Base-by-base conservation (phyloP, 2,113 vertebrate genomes). In the Syngnathus scovelli region DNA sequence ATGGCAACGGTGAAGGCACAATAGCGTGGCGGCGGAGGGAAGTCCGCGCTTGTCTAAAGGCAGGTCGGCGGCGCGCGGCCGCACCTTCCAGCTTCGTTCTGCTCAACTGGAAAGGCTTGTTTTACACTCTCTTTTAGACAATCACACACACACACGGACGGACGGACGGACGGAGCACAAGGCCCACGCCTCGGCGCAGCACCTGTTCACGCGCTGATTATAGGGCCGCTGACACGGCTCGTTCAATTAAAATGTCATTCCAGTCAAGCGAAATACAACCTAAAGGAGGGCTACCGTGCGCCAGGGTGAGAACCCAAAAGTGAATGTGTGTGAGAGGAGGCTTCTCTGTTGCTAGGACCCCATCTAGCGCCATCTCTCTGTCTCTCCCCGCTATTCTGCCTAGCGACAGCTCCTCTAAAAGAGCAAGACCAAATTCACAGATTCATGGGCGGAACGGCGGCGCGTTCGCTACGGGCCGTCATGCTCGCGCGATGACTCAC, bases 91-190 rank as follows among this genome's bases (percentile, higher is more conserved):
- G 67, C 27, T 33, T 33, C 27, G 2, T 33, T 77, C 48, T 0
- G 85, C 60, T 80, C 54, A 77, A 91, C 91, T 78, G 83, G 91
- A 89, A 89, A 82, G 78, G 89, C 91, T 80, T 76, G 90, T 91
- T 92, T 68, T 49, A 66, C 61, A 37, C 62, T 64, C n/a, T 27
- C 23, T 43, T 27, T 10, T 61, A 51, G 18, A 68, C 72, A 77
- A 67, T n/a, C 64, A 75, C 64, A 69, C 37, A 61, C 21, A 56
- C 43, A 69, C 67, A 52, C 67, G 49, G 38, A 61, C 67, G 70
- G 39, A 73, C 52, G 66, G 38, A 58, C 19, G 61, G 41, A 43
- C 44, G 48, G 43, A 41, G 69, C 43, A 56, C 51, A 43, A 5
- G 19, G 1, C 7, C 12, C 6, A 12, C 5, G 61, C 38, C 10